Evolutionary conservation across 2,888 invertebrate genomes (phyloP).

Genomic region (Nebria brevicollis): DNA sequence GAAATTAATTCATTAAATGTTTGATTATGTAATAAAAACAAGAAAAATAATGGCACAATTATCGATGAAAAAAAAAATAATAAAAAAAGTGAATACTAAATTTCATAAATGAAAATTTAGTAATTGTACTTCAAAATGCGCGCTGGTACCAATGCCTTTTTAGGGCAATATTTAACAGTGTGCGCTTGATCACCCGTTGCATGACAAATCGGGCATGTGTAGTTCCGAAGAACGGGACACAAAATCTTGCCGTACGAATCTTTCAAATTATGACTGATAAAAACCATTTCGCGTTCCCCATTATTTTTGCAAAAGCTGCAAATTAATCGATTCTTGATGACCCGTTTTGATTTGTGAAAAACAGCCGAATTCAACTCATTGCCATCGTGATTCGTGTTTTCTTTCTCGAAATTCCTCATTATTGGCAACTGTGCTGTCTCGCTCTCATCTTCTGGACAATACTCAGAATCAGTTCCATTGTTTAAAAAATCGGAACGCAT

Average conservation of each 20-base stretch:
- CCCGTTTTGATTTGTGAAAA: not conserved
- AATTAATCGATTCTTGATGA: not conserved
- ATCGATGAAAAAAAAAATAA: too few relatives aligned
- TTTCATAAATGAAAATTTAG: too few relatives aligned
- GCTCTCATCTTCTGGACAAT: not conserved
- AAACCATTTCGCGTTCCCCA: slow-evolving; percentile 43
- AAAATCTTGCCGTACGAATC: slow-evolving; percentile 34
- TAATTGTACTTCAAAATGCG: too few relatives aligned
- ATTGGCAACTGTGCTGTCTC: not conserved
- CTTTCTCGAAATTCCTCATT: not conserved
- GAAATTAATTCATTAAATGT: not conserved
- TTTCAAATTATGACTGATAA: slow-evolving; percentile 46
- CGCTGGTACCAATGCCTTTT: too few relatives aligned
- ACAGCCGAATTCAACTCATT: not conserved
- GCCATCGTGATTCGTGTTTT: not conserved
- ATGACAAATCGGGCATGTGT: slow-evolving; percentile 45
- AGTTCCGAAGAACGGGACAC: slow-evolving; percentile 48
- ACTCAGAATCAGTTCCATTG: slow-evolving; percentile 21
- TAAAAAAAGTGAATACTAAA: too few relatives aligned
- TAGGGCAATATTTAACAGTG: slow-evolving; percentile 48
- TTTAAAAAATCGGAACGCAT: slow-evolving; percentile 3
- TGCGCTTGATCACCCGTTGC: slow-evolving; percentile 48
- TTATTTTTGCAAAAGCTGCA: slow-evolving; percentile 50
- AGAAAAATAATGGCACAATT: too few relatives aligned
- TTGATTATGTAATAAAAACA: too few relatives aligned